These are phyloP conservation scores for Zapornia atra DNA, from an alignment of 2,113 vertebrate genomes.

Conservation along the genomic window DNA sequence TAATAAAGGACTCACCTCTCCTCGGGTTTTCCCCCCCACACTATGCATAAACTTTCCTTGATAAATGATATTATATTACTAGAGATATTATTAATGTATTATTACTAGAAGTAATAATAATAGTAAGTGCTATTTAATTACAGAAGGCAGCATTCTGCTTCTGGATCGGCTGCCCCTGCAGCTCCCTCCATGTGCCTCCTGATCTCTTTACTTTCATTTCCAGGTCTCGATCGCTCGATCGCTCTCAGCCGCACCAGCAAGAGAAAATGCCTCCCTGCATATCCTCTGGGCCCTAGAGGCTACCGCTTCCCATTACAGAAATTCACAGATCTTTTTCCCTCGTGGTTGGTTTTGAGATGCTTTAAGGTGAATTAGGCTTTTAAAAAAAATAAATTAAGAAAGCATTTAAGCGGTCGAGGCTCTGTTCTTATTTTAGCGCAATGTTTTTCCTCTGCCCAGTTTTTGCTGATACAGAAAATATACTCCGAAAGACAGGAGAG, in stretches of 20 bases:
- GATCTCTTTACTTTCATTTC: conserved; percentile 80
- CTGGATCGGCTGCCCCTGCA: conserved; percentile 77
- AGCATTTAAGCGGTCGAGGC: background rate
- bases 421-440: background rate
- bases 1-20: conserved; percentile 71
- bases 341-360: background rate
- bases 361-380: conserved; percentile 12
- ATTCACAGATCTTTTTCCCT: background rate
- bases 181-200: conserved; percentile 77
- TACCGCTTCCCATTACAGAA: conserved; percentile 46
- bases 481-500: background rate
- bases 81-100: conserved; percentile 83
- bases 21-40: conserved; percentile 34
- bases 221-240: conserved; percentile 67
- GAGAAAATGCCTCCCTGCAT: conserved; percentile 72
- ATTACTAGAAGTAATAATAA: conserved; percentile 84
- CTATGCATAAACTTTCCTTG: conserved; percentile 74
- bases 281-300: conserved; percentile 78
- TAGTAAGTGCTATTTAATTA: conserved; percentile 84
- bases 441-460: background rate
- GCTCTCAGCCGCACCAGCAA: conserved; percentile 68
- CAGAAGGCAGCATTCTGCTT: conserved; percentile 78
- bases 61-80: conserved; percentile 83
- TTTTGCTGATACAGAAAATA: background rate
- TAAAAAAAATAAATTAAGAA: background rate